phyloP scores from a whole-genome alignment of 23 tunicate genomes.

The Diplosoma virens region DNA sequence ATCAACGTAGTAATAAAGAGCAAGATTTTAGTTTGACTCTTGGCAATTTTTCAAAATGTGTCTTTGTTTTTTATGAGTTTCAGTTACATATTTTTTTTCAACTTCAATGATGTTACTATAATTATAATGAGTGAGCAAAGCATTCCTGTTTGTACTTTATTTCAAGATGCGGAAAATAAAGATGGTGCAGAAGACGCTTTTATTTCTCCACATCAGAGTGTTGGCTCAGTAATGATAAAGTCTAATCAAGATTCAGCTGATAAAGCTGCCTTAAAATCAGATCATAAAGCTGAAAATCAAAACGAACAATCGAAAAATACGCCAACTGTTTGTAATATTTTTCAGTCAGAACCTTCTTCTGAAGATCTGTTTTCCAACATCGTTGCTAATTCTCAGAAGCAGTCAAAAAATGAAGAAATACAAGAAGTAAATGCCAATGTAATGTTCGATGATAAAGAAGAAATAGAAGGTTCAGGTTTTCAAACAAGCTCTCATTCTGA shows the following conservation, averaged over 20 bases:
- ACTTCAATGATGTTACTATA: not conserved
- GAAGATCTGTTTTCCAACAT: conserved; percentile 42
- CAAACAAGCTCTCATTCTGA: too few relatives aligned
- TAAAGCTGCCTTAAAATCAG: not conserved
- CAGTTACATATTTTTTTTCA: not conserved
- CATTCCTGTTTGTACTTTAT: conserved; percentile 80
- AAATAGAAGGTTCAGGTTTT: too few relatives aligned
- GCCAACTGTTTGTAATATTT: conserved; percentile 40
- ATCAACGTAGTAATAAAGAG: too few relatives aligned
- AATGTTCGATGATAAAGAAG: not conserved
- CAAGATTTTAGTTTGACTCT: too few relatives aligned
- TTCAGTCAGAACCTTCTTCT: conserved; percentile 30
- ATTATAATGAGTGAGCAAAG: conserved; percentile 8
- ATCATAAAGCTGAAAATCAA: not conserved
- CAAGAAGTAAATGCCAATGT: not conserved
- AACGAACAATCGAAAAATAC: not conserved
- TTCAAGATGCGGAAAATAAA: conserved; percentile 22
- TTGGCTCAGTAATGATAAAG: not conserved
- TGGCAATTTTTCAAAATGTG: too few relatives aligned
- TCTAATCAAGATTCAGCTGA: not conserved
- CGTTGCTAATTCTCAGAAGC: not conserved
- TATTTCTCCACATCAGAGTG: not conserved
- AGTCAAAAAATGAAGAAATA: not conserved
- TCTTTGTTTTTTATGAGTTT: too few relatives aligned
- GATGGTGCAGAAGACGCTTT: not conserved